These are phyloP conservation scores for Athetis lepigone DNA, from an alignment of 2,888 invertebrate species.

Conservation along the genomic window DNA sequence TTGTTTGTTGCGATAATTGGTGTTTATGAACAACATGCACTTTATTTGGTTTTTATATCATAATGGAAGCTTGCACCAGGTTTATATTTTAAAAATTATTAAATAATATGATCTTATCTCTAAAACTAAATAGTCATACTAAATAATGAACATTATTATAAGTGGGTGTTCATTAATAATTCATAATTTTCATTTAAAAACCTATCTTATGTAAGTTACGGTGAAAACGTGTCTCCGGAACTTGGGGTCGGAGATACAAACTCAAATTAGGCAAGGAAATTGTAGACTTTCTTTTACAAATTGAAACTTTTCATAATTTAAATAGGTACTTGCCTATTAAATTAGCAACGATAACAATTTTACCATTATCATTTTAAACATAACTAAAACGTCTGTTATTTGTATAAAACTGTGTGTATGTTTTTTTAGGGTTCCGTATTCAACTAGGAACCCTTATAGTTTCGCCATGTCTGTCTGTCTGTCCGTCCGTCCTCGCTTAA, in stretches of 20 bases:
- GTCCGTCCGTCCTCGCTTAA: too few relatives aligned
- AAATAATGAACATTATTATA: not conserved
- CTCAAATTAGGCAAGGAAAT: not conserved
- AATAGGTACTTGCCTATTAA: not conserved
- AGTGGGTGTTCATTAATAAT: too few relatives aligned
- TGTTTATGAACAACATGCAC: not conserved
- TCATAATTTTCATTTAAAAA: conserved; percentile 11
- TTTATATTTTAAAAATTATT: not conserved
- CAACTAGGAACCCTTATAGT: too few relatives aligned
- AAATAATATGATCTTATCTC: not conserved
- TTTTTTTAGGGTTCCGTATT: too few relatives aligned
- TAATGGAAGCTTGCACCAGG: not conserved
- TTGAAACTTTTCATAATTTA: not conserved
- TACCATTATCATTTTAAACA: not conserved
- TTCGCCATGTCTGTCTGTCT: too few relatives aligned
- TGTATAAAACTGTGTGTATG: too few relatives aligned
- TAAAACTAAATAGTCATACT: not conserved
- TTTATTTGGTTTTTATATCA: not conserved
- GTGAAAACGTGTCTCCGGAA: conserved; percentile 15
- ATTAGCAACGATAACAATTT: not conserved
- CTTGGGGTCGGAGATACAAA: conserved; percentile 19
- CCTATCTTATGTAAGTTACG: conserved; percentile 31
- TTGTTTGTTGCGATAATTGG: conserved; percentile 12
- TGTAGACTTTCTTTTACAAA: not conserved
- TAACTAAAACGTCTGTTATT: not conserved